Conservation (phyloP, 2,797 vertebrate genomes). For the Hoplostethus atlanticus region DNA sequence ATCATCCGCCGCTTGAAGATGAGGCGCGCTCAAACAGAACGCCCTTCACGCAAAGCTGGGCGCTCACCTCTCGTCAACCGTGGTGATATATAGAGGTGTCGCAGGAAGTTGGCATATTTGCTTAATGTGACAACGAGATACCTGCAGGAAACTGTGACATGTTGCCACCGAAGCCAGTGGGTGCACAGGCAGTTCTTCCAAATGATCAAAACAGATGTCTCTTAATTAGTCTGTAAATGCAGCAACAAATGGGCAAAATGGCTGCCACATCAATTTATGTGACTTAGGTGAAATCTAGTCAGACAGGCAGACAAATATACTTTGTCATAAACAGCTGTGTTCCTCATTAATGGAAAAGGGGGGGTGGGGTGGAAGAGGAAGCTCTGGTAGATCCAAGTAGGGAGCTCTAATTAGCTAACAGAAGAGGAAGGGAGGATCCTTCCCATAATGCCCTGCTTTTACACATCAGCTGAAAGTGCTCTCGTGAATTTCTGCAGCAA, state of each 20-base stretch:
- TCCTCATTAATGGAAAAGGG: conserved; percentile 64
- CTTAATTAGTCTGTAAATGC: conserved; percentile 84
- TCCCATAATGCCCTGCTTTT: conserved; percentile 51
- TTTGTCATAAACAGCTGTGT: conserved; percentile 84
- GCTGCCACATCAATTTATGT: conserved; percentile 69
- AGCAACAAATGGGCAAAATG: conserved; percentile 77
- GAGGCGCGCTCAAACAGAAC: conserved; percentile 26
- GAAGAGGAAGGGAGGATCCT: conserved; percentile 60
- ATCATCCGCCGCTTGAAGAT: conserved; percentile 23
- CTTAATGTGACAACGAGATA: background rate
- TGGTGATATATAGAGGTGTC: conserved; percentile 3
- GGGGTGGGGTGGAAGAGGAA: background rate
- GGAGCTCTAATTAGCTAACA: conserved; percentile 64
- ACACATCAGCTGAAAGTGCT: conserved; percentile 29
- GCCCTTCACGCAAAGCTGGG: conserved; percentile 38
- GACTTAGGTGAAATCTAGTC: conserved; percentile 72
- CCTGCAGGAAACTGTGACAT: background rate
- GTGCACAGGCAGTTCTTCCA: conserved; percentile 43
- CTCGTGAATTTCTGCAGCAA: background rate
- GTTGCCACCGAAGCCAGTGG: conserved; percentile 25
- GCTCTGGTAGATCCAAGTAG: conserved; percentile 52
- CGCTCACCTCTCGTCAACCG: background rate
- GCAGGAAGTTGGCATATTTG: background rate
- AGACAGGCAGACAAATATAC: conserved; percentile 86
- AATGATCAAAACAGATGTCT: conserved; percentile 85